A percentile compares a stretch with the other conserved stretches of the same genome.
These are phyloP conservation scores for Harpalus rubripes DNA, from an alignment of 2,888 invertebrate genomes.

Conservation along the genomic window DNA sequence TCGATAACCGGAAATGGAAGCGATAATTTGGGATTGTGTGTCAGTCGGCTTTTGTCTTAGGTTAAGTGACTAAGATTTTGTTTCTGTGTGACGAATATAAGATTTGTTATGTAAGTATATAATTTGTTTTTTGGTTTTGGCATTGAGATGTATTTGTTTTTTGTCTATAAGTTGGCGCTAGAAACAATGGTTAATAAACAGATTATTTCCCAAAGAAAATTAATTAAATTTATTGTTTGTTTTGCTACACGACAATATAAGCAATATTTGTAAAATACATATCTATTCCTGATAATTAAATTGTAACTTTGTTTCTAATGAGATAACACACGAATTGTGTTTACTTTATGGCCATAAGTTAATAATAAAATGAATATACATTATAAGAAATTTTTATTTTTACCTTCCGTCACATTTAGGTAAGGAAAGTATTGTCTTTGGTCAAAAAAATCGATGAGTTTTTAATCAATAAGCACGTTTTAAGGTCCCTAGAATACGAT, in stretches of 20 bases:
- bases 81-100: not conserved
- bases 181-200: not conserved
- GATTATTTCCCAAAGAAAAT: not conserved
- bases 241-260: not conserved
- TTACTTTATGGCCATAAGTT: too few species aligned
- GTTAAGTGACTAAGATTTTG: conserved; percentile 2
- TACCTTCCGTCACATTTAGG: too few species aligned
- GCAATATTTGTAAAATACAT: not conserved
- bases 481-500: too few species aligned
- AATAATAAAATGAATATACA: too few species aligned
- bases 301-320: too few species aligned
- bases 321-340: too few species aligned
- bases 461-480: too few species aligned
- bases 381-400: too few species aligned
- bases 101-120: not conserved
- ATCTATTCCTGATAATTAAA: too few species aligned
- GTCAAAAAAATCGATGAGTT: too few species aligned
- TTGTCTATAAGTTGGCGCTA: not conserved
- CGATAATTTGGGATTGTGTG: conserved; percentile 42
- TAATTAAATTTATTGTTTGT: not conserved
- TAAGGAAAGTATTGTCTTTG: too few species aligned
- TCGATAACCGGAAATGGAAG: conserved; percentile 25
- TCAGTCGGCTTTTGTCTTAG: conserved; percentile 27
- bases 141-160: conserved; percentile 32
- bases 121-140: conserved; percentile 6